Conservation (phyloP, 2,888 invertebrate genomes). For the Lepidocyrtinus sp. region DNA sequence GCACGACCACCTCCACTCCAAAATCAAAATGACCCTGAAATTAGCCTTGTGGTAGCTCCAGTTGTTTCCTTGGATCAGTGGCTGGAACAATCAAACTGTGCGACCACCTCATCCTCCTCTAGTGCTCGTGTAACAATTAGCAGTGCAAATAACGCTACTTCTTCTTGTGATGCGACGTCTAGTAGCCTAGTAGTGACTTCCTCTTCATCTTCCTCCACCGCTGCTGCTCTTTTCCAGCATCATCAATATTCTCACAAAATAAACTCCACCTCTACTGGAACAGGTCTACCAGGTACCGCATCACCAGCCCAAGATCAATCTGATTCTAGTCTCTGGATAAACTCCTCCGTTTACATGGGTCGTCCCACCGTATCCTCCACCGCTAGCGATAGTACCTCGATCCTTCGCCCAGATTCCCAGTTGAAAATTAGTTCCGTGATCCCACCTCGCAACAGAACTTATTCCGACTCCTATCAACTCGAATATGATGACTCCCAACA, state of each 20-base stretch:
- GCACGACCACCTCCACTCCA: not conserved
- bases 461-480: conserved; percentile 67
- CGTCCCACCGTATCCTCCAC: conserved; percentile 51
- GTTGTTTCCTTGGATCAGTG: conserved; percentile 64
- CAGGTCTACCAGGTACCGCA: conserved; percentile 6
- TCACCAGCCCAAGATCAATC: not conserved
- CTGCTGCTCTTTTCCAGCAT: conserved; percentile 22
- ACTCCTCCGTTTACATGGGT: conserved; percentile 62
- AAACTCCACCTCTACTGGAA: conserved; percentile 44
- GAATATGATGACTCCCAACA: conserved; percentile 53
- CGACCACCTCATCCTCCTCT: conserved; percentile 20
- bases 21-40: not conserved
- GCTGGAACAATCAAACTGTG: conserved; percentile 63
- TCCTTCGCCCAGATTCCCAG: conserved; percentile 1
- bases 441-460: conserved; percentile 55
- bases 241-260: conserved; percentile 39
- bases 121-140: conserved; percentile 49
- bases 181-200: conserved; percentile 33
- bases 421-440: not conserved
- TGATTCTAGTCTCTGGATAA: conserved; percentile 64
- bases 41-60: conserved; percentile 42
- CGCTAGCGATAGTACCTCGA: not conserved
- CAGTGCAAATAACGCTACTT: too few relatives aligned
- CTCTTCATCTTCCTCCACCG: conserved; percentile 37
- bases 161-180: conserved; percentile 17